Percentiles rank a stretch among this genome's conserved stretches.
phyloP scores from a whole-genome alignment of 2,113 vertebrate species.

The Puffinus mauretanicus region DNA sequence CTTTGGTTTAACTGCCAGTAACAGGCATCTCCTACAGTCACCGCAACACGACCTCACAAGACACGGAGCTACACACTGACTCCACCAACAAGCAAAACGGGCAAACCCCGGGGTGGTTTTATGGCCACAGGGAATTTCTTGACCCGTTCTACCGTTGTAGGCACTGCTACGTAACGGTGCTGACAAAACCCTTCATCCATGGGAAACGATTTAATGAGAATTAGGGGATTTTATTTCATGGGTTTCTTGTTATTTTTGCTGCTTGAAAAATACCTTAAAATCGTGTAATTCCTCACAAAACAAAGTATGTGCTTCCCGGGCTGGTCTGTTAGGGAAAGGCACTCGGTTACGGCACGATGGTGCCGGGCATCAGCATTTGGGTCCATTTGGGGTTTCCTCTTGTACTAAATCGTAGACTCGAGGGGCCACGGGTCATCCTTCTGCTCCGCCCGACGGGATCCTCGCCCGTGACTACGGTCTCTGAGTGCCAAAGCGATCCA shows the following conservation, averaged over 20 bases:
- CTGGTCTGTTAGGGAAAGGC: background rate
- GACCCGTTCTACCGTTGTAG: background rate
- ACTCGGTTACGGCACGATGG: fast-evolving
- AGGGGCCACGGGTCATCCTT: background rate
- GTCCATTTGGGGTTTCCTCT: background rate
- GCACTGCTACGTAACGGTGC: background rate
- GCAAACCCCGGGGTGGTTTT: background rate
- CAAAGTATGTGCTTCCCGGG: background rate
- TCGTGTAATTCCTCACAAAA: background rate
- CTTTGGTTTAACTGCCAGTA: background rate
- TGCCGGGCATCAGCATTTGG: background rate
- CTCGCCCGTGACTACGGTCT: fast-evolving
- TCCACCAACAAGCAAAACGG: background rate
- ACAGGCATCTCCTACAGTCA: background rate
- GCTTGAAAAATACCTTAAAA: background rate
- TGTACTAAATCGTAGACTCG: no score
- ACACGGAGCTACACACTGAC: fast-evolving
- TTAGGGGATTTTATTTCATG: background rate
- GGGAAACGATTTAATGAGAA: background rate
- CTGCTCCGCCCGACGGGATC: background rate
- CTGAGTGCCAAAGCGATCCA: background rate
- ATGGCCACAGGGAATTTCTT: background rate
- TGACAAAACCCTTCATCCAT: background rate
- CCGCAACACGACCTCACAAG: fast-evolving
- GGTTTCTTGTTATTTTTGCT: background rate